A percentile compares a stretch with the other conserved stretches of the same genome.
Conservation (phyloP, 2,113 vertebrate species). For the Lagopus leucura region DNA sequence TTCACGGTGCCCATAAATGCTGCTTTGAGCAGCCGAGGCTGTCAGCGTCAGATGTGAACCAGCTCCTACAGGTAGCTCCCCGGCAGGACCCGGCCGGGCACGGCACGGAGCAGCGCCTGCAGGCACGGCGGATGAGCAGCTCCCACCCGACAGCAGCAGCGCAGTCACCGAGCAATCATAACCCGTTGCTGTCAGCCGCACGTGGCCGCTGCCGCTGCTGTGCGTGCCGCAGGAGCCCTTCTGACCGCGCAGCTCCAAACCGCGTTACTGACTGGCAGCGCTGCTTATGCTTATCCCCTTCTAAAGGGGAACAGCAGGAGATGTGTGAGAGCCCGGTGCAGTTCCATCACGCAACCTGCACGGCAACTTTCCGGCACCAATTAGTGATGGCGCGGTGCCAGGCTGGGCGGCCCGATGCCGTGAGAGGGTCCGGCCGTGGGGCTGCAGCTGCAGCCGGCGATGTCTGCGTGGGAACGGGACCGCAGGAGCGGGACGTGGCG, state of each 20-base stretch:
- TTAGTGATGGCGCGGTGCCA: no score
- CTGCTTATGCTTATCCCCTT: background rate
- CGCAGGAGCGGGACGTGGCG: background rate
- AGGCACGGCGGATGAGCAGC: background rate
- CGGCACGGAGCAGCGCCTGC: accelerated
- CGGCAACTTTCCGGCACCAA: no score
- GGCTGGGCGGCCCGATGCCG: no score
- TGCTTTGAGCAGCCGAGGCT: background rate
- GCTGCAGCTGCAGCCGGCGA: no score
- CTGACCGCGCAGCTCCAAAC: background rate
- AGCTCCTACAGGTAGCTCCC: background rate
- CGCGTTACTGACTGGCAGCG: background rate
- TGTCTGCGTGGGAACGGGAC: background rate
- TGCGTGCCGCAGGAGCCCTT: accelerated
- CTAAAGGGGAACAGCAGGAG: background rate
- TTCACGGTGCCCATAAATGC: accelerated
- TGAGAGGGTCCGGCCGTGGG: accelerated
- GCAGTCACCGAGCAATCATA: background rate
- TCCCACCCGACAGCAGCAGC: background rate
- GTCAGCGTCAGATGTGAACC: background rate
- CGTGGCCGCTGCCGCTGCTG: background rate
- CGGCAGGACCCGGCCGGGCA: background rate
- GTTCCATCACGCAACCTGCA: no score
- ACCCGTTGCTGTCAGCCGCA: background rate
- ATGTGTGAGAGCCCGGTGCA: background rate